phyloP scores from a whole-genome alignment of 2,888 invertebrate genomes.

The Pyrocoelia pectoralis region DNA sequence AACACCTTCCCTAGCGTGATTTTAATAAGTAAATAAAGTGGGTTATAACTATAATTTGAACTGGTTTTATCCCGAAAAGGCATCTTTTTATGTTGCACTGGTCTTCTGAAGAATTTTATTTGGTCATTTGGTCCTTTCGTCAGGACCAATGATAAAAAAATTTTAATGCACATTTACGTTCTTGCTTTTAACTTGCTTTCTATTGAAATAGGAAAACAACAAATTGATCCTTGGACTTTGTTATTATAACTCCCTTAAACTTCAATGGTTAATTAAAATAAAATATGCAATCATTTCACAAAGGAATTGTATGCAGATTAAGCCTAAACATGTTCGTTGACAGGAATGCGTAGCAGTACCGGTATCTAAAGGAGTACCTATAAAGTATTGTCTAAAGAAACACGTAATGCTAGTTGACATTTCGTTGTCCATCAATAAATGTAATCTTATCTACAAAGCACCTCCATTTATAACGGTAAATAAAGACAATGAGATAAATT shows the following conservation, averaged over 20 bases:
- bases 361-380: constrained; percentile 18
- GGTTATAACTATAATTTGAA: too few species aligned
- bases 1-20: too few species aligned
- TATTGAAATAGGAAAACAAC: too few species aligned
- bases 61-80: too few species aligned
- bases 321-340: constrained; percentile 17
- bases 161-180: too few species aligned
- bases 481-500: not conserved
- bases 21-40: too few species aligned
- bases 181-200: too few species aligned
- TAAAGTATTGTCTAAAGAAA: constrained; percentile 24
- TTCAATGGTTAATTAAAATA: not conserved
- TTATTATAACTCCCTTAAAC: not conserved
- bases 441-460: constrained; percentile 13
- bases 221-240: too few species aligned
- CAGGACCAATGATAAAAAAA: too few species aligned
- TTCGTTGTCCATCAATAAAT: constrained; percentile 24
- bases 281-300: not conserved
- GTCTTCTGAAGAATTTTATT: too few species aligned
- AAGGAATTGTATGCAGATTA: constrained; percentile 32
- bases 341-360: constrained; percentile 30
- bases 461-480: constrained; percentile 6
- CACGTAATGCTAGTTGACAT: constrained; percentile 25
- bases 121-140: too few species aligned
- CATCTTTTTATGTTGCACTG: too few species aligned